Evolutionary conservation across 2,113 vertebrate species (phyloP).

Genomic region (Ceuthmochares aereus): DNA sequence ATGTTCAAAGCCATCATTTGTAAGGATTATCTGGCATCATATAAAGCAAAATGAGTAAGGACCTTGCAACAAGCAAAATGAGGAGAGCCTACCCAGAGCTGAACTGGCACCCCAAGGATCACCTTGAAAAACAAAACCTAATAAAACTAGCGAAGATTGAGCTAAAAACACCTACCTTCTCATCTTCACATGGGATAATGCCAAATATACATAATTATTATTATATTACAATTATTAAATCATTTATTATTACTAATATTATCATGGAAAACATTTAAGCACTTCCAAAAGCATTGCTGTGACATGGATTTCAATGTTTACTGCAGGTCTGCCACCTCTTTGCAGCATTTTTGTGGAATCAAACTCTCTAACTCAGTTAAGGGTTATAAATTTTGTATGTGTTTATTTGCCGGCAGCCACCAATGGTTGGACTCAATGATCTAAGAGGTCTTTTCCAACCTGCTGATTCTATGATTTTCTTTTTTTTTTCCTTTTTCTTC

Average conservation of each 20-base stretch:
- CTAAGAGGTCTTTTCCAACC: too few relatives aligned
- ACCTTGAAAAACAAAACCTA: neutral
- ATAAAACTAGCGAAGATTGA: neutral
- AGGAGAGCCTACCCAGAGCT: neutral
- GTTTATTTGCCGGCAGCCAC: too few relatives aligned
- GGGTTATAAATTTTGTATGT: too few relatives aligned
- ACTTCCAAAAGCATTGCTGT: rapidly evolving
- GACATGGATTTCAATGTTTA: neutral
- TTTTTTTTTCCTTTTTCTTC: too few relatives aligned
- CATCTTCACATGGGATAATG: neutral
- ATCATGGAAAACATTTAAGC: too few relatives aligned
- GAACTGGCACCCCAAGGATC: neutral
- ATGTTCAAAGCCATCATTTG: neutral
- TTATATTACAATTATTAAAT: neutral
- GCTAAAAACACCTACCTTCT: rapidly evolving
- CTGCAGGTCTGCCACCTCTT: too few relatives aligned
- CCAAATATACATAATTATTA: neutral
- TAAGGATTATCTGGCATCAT: neutral
- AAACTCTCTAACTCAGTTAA: too few relatives aligned
- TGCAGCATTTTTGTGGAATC: rapidly evolving
- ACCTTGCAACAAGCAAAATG: neutral
- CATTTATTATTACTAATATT: too few relatives aligned
- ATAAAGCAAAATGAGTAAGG: neutral
- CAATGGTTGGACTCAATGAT: too few relatives aligned
- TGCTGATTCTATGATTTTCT: too few relatives aligned